Evolutionary conservation across 2,888 invertebrate species (phyloP).

Genomic region (Tricholauxania praeusta): DNA sequence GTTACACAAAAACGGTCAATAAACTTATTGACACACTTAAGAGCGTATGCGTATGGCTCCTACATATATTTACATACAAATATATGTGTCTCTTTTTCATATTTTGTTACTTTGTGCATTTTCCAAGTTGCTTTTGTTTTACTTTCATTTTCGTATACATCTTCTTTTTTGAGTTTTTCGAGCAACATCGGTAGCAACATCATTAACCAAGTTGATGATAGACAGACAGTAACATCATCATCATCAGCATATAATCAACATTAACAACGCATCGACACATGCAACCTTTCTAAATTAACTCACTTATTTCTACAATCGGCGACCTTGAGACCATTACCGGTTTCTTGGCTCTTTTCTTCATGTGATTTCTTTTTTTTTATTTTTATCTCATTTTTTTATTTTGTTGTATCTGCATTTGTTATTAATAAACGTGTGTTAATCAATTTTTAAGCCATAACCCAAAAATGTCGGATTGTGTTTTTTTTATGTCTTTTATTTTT

Average conservation of each 20-base stretch:
- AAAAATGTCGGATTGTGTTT: background rate
- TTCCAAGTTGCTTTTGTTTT: slow-evolving; percentile 3
- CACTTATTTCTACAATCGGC: slow-evolving; percentile 47
- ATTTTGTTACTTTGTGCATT: background rate
- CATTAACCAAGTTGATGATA: slow-evolving; percentile 22
- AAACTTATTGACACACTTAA: slow-evolving; percentile 53
- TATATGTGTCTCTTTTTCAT: background rate
- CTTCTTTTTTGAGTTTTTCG: slow-evolving; percentile 14
- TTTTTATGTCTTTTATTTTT: background rate
- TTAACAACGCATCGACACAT: background rate
- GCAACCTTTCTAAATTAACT: slow-evolving; percentile 39
- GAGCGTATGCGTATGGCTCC: background rate
- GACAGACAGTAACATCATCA: slow-evolving; percentile 16
- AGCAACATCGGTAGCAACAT: slow-evolving; percentile 29
- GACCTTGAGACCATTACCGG: slow-evolving; percentile 60
- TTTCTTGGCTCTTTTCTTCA: slow-evolving; percentile 42
- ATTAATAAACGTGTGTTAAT: slow-evolving; percentile 58
- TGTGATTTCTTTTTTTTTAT: background rate
- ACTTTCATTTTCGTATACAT: background rate
- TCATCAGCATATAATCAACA: slow-evolving; percentile 6
- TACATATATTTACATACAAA: too few relatives aligned
- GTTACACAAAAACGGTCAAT: slow-evolving; percentile 51
- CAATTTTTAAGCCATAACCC: slow-evolving; percentile 48
- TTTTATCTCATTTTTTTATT: background rate
- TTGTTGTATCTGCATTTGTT: slow-evolving; percentile 34